Percentiles rank a stretch among this genome's conserved stretches.
phyloP scores from a whole-genome alignment of 2,888 invertebrate species.

The Cynaeus angustus region DNA sequence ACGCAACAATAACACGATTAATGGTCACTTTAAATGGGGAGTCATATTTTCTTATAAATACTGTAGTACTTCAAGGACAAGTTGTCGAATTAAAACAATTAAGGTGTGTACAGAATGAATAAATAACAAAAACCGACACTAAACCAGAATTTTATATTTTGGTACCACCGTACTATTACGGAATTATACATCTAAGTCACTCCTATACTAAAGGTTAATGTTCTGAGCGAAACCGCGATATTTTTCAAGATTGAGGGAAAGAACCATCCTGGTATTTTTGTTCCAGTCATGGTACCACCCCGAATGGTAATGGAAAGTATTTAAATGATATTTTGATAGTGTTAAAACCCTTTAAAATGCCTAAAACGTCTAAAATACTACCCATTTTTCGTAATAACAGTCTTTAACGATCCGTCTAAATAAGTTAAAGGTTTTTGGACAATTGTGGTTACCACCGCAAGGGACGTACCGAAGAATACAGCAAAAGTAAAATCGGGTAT shows the following conservation, averaged over 20 bases:
- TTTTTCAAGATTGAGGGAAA: not conserved
- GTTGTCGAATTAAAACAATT: constrained; percentile 1
- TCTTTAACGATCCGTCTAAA: constrained; percentile 21
- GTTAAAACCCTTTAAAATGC: not conserved
- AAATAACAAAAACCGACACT: not conserved
- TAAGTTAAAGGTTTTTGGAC: constrained; percentile 22
- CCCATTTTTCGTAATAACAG: constrained; percentile 20
- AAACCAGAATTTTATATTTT: not conserved
- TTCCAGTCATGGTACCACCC: no score
- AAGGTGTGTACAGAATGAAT: constrained; percentile 12
- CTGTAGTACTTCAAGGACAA: not conserved
- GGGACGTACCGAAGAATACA: constrained; percentile 29
- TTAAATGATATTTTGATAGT: not conserved
- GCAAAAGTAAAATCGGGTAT: constrained; percentile 60
- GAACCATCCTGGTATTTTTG: not conserved
- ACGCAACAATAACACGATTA: constrained; percentile 41
- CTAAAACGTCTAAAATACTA: not conserved
- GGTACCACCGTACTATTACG: constrained; percentile 10
- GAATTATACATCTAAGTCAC: not conserved
- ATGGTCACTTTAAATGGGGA: constrained; percentile 24
- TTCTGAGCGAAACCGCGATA: not conserved
- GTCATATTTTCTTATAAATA: constrained; percentile 13
- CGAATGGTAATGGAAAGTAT: not conserved
- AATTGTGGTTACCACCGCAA: constrained; percentile 28
- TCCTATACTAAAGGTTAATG: not conserved